Base-by-base conservation (phyloP, 2,888 invertebrate species). In the Schizotus pectinicornis region DNA sequence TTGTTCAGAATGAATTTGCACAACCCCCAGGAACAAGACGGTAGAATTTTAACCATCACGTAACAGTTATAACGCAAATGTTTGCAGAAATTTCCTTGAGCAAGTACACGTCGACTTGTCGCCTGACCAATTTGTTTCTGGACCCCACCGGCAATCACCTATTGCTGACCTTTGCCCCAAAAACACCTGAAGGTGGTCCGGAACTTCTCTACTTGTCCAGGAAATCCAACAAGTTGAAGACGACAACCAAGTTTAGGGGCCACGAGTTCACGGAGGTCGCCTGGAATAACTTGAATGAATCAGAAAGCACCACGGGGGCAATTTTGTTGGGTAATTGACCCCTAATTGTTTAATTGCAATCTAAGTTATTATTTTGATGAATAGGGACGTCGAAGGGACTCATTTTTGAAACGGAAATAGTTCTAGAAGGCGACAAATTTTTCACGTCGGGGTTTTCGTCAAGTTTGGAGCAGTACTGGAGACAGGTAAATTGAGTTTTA, bases 251-350 rank as follows among this genome's bases (percentile, higher is more conserved):
- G 77, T 87, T 87, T 42, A 82, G 85, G 64, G 88, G 90, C 36
- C 92, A 94, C 77, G 90, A 93, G 74, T 88, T 98, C 14, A 95
- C 95, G 0, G 91, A 94, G 46, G 91, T 98, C 0, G 96, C 90
- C 0, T 98, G 96, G 91, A 95, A 93, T 77, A 85, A 85, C 66
- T 84, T 85, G 55, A 89, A 91, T 65, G 85, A 83, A 1, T 88
- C 86, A 0, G 88, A 88, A 57, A 79, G 76, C 1, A 84, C 88
- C 0, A 94, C 95, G 0, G 93, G 93, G 0, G 87, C 92, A 0
- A 94, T 98, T 69, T 81, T 98, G 36, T 76, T 97, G 39, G 79
- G 79, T 76, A 68, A 65, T 37, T 53, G 85, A 0, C 91, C 3
- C 6, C 6, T 2, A 8, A 7, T 39, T 39, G 9, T 39, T 13